Evolutionary conservation across 2,113 vertebrate species (phyloP).

Genomic region (Aegithalos caudatus): DNA sequence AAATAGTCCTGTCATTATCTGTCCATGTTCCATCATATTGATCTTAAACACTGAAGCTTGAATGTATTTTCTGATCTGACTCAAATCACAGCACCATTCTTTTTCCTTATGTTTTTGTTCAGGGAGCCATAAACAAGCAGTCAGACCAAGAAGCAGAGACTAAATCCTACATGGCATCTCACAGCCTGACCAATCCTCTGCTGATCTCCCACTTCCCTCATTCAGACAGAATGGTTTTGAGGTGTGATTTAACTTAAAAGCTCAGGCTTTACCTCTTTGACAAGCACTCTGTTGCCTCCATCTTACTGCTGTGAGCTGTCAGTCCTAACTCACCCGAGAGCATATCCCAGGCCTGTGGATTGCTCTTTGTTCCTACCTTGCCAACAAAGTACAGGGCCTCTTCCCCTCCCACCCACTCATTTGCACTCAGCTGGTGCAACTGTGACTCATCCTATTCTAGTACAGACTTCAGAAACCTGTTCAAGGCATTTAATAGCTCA

Average conservation of each 20-base stretch:
- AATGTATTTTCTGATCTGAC: neutral
- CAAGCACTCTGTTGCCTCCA: neutral
- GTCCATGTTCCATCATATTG: neutral
- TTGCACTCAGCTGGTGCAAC: conserved; percentile 35
- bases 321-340: neutral
- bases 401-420: conserved; percentile 18
- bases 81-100: neutral
- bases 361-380: neutral
- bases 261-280: neutral
- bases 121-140: neutral
- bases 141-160: neutral
- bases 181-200: neutral
- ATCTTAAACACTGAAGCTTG: neutral
- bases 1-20: neutral
- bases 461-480: conserved; percentile 17
- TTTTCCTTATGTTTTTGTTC: neutral
- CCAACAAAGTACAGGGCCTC: neutral
- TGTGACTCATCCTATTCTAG: conserved; percentile 22
- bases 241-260: neutral
- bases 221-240: neutral
- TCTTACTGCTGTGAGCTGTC: neutral
- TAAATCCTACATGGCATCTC: neutral
- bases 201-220: neutral
- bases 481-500: conserved; percentile 11
- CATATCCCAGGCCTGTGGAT: neutral